Evolutionary conservation across 2,797 vertebrate species (phyloP), one percentile per base, ranked within the genome.

Genomic region (Saxicola maurus): DNA sequence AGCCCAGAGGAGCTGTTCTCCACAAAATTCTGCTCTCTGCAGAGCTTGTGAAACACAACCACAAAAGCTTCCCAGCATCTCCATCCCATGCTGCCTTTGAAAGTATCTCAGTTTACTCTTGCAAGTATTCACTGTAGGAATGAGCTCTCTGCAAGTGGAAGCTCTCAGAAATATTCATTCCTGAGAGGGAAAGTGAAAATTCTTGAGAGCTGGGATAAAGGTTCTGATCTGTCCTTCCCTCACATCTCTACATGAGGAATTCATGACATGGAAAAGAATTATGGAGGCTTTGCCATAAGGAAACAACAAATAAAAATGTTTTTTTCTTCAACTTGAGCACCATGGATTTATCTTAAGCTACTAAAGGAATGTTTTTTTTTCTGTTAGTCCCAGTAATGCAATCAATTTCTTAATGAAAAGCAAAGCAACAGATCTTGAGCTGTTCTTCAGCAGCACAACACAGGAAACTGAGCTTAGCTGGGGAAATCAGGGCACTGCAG

Each of bases 241-340:
- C 42, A 8, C 52, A 3, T 14, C 27, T 4, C 60, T 12, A 9
- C 27, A 35, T 28, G 25, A 53, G 0, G 6, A 16, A 38, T 38
- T 60, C 11, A 28, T 30, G 24, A 19, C 55, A 52, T 15, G 25
- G 28, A 2, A 57, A 62, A 43, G 24, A 56, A 66, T 38, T 18
- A 7, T 0, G 0, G 23, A 82, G 51, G 33, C 7, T 43, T 82
- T 79, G 61, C 30, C 19, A 5, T 2, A 30, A 33, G 40, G 48
- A 81, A 53, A 24, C 18, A 56, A 30, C n/a, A 72, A 75, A 57
- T 35, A 31, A 7, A 33, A 55, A 17, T 20, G 46, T 16, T 21
- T 82, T 82, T 86, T n/a, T 46, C 27, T 60, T 30, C 6, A 61
- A 48, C 8, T 53, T 11, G 17, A 78, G 16, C 4, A 14, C 27